phyloP scores from a whole-genome alignment of 2,797 vertebrate genomes.

The Lycodopsis pacificus region DNA sequence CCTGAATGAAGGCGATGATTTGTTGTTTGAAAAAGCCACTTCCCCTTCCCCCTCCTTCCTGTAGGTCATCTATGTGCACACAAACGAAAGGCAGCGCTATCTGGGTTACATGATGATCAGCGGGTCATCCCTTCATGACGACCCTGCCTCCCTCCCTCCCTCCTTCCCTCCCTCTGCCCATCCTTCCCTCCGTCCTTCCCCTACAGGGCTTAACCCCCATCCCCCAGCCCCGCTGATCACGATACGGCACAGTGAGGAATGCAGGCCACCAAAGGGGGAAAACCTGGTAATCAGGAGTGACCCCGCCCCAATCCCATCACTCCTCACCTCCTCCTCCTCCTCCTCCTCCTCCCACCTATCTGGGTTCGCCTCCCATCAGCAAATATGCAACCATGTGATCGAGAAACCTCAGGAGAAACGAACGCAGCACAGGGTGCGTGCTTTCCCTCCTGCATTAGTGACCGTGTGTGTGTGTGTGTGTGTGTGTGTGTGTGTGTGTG shows the following conservation, averaged over 20 bases:
- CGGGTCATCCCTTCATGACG: slow-evolving; percentile 58
- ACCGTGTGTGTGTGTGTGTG: slow-evolving; percentile 44
- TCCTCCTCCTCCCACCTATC: slow-evolving; percentile 16
- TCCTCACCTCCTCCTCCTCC: slow-evolving; percentile 27
- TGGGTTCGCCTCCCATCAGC: slow-evolving; percentile 54
- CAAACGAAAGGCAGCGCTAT: slow-evolving; percentile 42
- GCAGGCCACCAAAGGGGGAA: slow-evolving; percentile 62
- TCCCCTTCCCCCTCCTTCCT: slow-evolving; percentile 55
- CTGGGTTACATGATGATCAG: slow-evolving; percentile 46
- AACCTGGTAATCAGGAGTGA: slow-evolving; percentile 66
- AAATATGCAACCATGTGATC: slow-evolving; percentile 74
- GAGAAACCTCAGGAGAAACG: slow-evolving; percentile 61
- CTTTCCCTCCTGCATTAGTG: slow-evolving; percentile 59
- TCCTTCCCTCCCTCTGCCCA: slow-evolving; percentile 14
- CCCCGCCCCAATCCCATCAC: slow-evolving; percentile 57
- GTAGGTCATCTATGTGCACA: slow-evolving; percentile 39
- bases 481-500: slow-evolving; percentile 57
- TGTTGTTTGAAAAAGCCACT: not conserved
- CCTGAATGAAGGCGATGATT: not conserved
- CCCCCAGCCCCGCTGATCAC: slow-evolving; percentile 55
- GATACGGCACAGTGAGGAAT: slow-evolving; percentile 62
- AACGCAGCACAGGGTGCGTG: slow-evolving; percentile 61
- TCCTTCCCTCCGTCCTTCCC: slow-evolving; percentile 48
- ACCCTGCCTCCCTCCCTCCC: slow-evolving; percentile 4
- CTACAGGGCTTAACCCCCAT: slow-evolving; percentile 55